Conservation (phyloP, 2,113 vertebrate species). For the Hemibagrus wyckioides region DNA sequence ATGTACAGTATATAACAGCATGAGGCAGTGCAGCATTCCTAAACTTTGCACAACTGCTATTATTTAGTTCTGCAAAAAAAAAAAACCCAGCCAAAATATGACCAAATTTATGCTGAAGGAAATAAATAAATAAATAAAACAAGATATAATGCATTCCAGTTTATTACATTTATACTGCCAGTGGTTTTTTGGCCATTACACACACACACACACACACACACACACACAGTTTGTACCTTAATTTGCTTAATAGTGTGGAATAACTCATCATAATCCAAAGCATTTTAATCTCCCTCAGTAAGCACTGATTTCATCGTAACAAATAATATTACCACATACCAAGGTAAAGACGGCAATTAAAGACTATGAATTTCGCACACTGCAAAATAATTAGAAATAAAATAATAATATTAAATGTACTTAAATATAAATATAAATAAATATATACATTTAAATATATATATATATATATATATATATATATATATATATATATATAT, state of each 20-base stretch:
- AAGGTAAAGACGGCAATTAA: neutral
- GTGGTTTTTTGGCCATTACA: neutral
- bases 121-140: neutral
- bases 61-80: neutral
- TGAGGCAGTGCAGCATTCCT: neutral
- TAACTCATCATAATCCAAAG: neutral
- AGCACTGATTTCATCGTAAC: conserved; percentile 35
- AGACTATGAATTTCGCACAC: neutral
- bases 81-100: neutral
- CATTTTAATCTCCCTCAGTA: neutral
- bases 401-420: neutral
- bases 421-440: neutral
- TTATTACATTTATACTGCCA: neutral
- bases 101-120: neutral
- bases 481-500: too few species aligned
- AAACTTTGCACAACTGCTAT: neutral
- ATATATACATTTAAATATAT: too few species aligned
- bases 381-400: neutral
- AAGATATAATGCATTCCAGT: neutral
- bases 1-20: neutral
- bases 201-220: neutral
- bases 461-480: too few species aligned
- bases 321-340: neutral
- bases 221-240: conserved; percentile 5
- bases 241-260: conserved; percentile 62